These are phyloP conservation scores for Phenganax stokvisi DNA, from an alignment of 92 coral and sea anemone genomes.

Conservation along the genomic window DNA sequence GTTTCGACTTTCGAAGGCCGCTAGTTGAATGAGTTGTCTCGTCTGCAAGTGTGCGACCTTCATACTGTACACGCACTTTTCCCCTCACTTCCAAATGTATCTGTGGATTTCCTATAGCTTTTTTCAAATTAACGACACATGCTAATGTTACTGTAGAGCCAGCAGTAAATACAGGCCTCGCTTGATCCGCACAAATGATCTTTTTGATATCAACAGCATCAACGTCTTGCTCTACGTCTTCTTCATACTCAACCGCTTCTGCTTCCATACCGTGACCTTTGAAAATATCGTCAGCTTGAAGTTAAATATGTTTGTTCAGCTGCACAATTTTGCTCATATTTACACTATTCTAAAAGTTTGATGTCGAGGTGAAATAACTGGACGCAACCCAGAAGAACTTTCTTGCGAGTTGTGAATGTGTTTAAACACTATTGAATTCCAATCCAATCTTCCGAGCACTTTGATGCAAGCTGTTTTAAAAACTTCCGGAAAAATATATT, in stretches of 20 bases:
- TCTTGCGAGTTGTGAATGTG: too few relatives aligned
- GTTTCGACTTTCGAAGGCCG: conserved; percentile 44
- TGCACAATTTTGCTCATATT: background rate
- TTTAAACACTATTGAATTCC: too few relatives aligned
- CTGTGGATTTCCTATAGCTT: conserved; percentile 36
- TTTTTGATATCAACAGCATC: conserved; percentile 24
- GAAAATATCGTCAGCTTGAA: background rate
- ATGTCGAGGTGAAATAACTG: too few relatives aligned
- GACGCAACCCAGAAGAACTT: too few relatives aligned
- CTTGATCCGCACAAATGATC: conserved; percentile 25
- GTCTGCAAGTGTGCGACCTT: conserved; percentile 26
- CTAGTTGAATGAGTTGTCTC: conserved; percentile 25
- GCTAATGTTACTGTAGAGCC: conserved; percentile 18
- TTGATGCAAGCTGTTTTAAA: too few relatives aligned
- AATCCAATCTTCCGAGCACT: too few relatives aligned
- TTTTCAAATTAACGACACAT: conserved; percentile 27
- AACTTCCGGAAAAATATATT: too few relatives aligned
- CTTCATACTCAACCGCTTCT: conserved; percentile 6
- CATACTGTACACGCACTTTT: conserved; percentile 41
- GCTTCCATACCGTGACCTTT: conserved; percentile 3
- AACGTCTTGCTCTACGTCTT: conserved; percentile 20
- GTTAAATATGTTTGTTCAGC: conserved; percentile 1
- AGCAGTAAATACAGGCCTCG: conserved; percentile 32
- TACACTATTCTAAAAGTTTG: background rate
- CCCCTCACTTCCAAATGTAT: conserved; percentile 35